A percentile compares a stretch with the other conserved stretches of the same genome.
These are phyloP conservation scores for Actinia equina DNA, from an alignment of 64 coral and sea anemone genomes.

Conservation along the genomic window DNA sequence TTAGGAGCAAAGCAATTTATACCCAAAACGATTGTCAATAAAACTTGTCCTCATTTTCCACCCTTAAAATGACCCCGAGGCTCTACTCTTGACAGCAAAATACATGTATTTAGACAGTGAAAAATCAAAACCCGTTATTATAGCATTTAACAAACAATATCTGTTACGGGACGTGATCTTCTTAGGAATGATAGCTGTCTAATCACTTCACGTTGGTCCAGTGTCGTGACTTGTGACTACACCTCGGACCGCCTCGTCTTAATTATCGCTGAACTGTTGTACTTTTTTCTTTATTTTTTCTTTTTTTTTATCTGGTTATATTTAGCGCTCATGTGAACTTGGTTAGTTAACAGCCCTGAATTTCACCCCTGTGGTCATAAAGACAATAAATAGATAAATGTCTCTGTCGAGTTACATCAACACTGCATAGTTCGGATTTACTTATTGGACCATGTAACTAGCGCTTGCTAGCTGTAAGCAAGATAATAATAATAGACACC, in stretches of 20 bases:
- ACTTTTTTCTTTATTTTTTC: not conserved
- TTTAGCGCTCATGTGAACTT: not conserved
- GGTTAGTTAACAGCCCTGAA: not conserved
- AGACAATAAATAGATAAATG: no score
- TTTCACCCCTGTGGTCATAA: not conserved
- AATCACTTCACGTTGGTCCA: constrained; percentile 4
- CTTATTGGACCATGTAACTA: not conserved
- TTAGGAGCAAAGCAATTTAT: no score
- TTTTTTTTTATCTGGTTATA: not conserved
- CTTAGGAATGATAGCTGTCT: not conserved
- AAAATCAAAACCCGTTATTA: not conserved
- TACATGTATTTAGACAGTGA: not conserved
- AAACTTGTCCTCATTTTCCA: not conserved
- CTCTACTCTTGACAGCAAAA: not conserved
- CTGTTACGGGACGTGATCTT: constrained; percentile 1
- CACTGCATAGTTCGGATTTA: not conserved
- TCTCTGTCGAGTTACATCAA: not conserved
- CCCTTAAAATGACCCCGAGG: not conserved
- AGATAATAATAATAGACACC: not conserved
- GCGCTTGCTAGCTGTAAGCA: not conserved
- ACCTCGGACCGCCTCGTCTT: not conserved
- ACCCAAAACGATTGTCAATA: not conserved
- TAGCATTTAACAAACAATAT: not conserved
- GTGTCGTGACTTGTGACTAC: not conserved
- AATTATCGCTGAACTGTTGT: not conserved